Evolutionary conservation across 2,797 vertebrate genomes (phyloP).

Genomic region (Astyanax mexicanus): DNA sequence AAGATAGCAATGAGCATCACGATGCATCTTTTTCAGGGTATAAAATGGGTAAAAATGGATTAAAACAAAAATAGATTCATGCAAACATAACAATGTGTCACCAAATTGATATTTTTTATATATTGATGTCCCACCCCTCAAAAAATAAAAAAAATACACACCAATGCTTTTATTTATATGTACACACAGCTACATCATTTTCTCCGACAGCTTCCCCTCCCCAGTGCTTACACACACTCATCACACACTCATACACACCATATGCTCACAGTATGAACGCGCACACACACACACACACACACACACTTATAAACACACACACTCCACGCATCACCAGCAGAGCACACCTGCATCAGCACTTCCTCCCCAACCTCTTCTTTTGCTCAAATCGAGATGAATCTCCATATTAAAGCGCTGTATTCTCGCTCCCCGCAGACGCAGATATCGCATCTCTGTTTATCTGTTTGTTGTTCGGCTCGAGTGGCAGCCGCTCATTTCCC

Average conservation of each 20-base stretch:
- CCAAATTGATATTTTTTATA: too few species aligned
- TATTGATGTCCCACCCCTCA: too few species aligned
- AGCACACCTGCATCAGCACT: slow-evolving; percentile 60
- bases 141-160: slow-evolving; percentile 6
- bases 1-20: too few species aligned
- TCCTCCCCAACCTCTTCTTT: slow-evolving; percentile 44
- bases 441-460: slow-evolving; percentile 64
- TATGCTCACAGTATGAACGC: slow-evolving; percentile 29
- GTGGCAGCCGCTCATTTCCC: slow-evolving; percentile 22
- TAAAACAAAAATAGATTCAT: too few species aligned
- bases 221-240: slow-evolving; percentile 12
- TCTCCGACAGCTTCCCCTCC: slow-evolving; percentile 29
- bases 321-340: slow-evolving; percentile 51
- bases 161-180: neutral
- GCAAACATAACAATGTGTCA: too few species aligned
- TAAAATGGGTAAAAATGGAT: too few species aligned
- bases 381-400: slow-evolving; percentile 63
- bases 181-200: slow-evolving; percentile 53
- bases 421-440: slow-evolving; percentile 57
- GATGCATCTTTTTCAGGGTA: too few species aligned
- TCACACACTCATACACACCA: slow-evolving; percentile 25
- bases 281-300: slow-evolving; percentile 22
- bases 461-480: slow-evolving; percentile 46
- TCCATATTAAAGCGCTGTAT: slow-evolving; percentile 68
- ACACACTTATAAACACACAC: slow-evolving; percentile 65